Base-by-base conservation (phyloP, 1,140 invertebrate genomes). In the Mercenaria mercenaria region DNA sequence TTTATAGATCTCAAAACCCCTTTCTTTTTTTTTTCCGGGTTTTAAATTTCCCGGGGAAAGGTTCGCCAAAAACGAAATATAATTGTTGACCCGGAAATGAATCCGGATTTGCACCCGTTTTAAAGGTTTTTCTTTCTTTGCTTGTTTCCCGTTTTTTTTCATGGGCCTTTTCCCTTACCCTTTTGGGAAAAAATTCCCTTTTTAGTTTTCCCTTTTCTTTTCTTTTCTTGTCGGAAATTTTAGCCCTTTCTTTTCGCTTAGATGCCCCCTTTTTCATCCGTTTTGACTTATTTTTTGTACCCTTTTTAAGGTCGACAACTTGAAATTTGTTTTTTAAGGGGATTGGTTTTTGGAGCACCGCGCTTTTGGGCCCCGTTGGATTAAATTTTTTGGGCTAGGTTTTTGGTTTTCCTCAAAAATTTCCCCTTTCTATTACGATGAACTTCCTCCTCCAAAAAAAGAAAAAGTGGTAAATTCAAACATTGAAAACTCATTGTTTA, bases 21-120 rank as follows among this genome's bases (percentile, higher is more conserved):
- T 93, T 93, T 1, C 93, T 88, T 76, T 93, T 92, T 32, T 95
- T 92, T n/a, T n/a, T n/a, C 74, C 93, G 84, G 10, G 87, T 92
- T n/a, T n/a, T 37, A 91, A 92, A n/a, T 92, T 91, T 4, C 95
- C 95, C n/a, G 0, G n/a, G n/a, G 93, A 93, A 15, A 94, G 64
- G 85, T 95, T 95, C 13, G 94, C 76, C 20, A 95, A 41, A 0
- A 92, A 84, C 26, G 88, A 88, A 26, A 94, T 92, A 20, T 87
- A 83, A 61, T 92, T 89, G 26, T 94, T 93, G 0, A 92, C 84
- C 11, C 1, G 85, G 82, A 13, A 95, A 11, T 13, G 91, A 91
- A 18, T 81, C 76, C 23, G 64, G 80, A 43, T 91, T 85, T 0
- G 93, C 95, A 0, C 95, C 95, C n/a, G 59, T 47, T 26, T 79